Evolutionary conservation across 2,888 invertebrate genomes (phyloP).

Genomic region (Beris morrisii): DNA sequence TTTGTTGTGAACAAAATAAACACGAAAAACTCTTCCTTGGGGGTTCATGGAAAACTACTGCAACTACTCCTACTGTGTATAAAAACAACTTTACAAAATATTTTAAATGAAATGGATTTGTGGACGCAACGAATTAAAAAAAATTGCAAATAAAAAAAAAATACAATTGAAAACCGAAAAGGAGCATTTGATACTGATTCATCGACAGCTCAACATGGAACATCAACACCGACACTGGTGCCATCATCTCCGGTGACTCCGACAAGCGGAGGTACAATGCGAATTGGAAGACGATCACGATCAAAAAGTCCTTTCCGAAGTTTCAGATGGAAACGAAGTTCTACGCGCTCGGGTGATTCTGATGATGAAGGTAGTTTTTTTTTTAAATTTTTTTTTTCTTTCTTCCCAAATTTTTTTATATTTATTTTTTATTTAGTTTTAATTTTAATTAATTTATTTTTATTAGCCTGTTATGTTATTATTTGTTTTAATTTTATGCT

Average conservation of each 20-base stretch:
- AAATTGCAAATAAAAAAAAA: slow-evolving; percentile 14
- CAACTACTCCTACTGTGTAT: not conserved
- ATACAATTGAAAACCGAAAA: slow-evolving; percentile 7
- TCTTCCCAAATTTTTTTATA: slow-evolving; percentile 21
- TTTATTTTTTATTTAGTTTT: slow-evolving; percentile 15
- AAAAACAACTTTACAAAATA: not conserved
- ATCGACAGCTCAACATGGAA: slow-evolving; percentile 31
- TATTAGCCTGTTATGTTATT: not conserved
- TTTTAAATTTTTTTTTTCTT: slow-evolving; percentile 52
- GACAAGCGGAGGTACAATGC: slow-evolving; percentile 53
- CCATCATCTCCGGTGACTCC: slow-evolving; percentile 40
- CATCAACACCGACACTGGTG: slow-evolving; percentile 23
- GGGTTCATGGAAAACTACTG: not conserved
- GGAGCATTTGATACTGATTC: slow-evolving; percentile 33
- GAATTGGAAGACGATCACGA: slow-evolving; percentile 64
- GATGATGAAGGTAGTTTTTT: slow-evolving; percentile 64
- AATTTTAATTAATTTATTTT: slow-evolving; percentile 12
- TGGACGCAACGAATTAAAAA: slow-evolving; percentile 12
- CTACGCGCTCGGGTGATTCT: slow-evolving; percentile 65
- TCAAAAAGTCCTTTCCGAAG: slow-evolving; percentile 94
- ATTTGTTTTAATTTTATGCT: not conserved
- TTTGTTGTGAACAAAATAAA: not conserved
- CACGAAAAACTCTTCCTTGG: too few species aligned
- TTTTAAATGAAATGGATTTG: not conserved
- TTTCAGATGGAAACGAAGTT: slow-evolving; percentile 86